Conservation (phyloP, 2,797 vertebrate genomes). For the Nyctalus aviator region DNA sequence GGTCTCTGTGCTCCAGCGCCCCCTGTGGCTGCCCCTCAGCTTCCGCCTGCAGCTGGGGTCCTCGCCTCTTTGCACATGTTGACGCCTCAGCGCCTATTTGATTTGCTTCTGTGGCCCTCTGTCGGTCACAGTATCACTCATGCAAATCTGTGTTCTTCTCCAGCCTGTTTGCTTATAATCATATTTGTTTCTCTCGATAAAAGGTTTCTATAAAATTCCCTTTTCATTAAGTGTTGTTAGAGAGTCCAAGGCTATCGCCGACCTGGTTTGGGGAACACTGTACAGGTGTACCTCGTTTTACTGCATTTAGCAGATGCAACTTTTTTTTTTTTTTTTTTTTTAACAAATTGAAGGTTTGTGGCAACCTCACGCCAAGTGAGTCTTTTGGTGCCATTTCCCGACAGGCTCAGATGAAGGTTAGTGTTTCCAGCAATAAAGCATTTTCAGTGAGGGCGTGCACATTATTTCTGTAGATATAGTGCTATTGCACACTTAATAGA, state of each 20-base stretch:
- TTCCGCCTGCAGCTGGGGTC: not conserved
- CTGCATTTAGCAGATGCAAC: not conserved
- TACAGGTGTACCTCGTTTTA: no score
- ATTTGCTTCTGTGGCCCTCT: not conserved
- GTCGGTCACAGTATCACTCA: accelerated
- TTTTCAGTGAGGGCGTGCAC: not conserved
- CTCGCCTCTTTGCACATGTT: not conserved
- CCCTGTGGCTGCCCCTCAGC: not conserved
- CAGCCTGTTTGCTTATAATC: not conserved
- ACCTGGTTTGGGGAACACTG: not conserved
- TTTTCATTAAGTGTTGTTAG: not conserved
- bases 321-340: not conserved
- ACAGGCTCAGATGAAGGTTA: not conserved
- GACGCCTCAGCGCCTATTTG: not conserved
- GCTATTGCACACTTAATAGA: not conserved
- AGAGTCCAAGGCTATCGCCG: not conserved
- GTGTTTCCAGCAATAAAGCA: not conserved
- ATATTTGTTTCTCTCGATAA: not conserved
- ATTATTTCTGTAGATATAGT: not conserved
- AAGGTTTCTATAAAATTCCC: not conserved
- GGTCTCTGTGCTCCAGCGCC: not conserved
- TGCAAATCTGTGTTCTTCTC: not conserved
- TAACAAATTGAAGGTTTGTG: not conserved
- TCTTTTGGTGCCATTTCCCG: not conserved
- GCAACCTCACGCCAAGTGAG: not conserved